These are phyloP conservation scores for Avahi laniger DNA, from an alignment of 2,797 vertebrate species.

Conservation along the genomic window DNA sequence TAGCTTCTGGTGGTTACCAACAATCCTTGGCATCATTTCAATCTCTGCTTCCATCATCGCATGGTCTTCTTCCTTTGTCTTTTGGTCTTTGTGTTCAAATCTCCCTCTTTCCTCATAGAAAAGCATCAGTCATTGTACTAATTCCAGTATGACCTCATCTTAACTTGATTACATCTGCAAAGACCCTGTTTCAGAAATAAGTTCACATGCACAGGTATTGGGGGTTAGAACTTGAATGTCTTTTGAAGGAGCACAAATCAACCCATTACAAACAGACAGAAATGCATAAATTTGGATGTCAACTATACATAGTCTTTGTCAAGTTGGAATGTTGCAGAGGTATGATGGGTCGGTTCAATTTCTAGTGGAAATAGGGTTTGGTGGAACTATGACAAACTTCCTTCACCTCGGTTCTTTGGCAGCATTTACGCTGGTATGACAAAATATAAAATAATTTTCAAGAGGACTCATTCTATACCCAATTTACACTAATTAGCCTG, in stretches of 20 bases:
- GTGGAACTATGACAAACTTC: neutral
- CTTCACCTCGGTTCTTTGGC: neutral
- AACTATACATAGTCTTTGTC: neutral
- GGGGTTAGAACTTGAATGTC: neutral
- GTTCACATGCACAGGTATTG: neutral
- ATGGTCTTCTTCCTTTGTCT: neutral
- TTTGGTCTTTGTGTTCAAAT: neutral
- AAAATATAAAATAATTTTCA: constrained; percentile 19
- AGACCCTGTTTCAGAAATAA: neutral
- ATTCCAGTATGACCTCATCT: neutral
- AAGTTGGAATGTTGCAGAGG: neutral
- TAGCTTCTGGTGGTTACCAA: neutral
- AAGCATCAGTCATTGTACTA: neutral
- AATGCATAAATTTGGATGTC: neutral
- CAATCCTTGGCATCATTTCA: neutral
- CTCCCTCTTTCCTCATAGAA: neutral
- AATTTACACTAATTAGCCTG: neutral
- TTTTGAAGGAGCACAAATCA: neutral
- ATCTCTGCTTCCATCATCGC: neutral
- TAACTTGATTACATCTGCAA: neutral
- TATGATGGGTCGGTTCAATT: neutral
- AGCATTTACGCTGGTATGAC: neutral
- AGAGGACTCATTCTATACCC: neutral
- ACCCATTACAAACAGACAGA: neutral
- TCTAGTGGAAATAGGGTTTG: neutral